A percentile compares a stretch with the other conserved stretches of the same genome.
Evolutionary conservation across 2,888 invertebrate species (phyloP).

Genomic region (Acrocyrtus sp.): DNA sequence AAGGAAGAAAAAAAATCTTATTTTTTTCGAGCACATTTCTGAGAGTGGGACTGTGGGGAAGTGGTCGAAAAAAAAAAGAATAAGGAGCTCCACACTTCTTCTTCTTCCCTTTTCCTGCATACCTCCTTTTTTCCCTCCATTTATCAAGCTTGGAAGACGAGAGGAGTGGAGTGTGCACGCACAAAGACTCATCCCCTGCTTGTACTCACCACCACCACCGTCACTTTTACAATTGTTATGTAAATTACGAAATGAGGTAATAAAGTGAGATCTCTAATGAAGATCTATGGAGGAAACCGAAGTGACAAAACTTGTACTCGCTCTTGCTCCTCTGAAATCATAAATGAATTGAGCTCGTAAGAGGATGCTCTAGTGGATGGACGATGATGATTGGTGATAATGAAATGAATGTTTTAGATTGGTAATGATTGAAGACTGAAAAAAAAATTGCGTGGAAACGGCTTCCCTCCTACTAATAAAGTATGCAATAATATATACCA

Average conservation of each 20-base stretch:
- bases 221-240: slow-evolving; percentile 28
- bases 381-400: slow-evolving; percentile 14
- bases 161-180: neutral
- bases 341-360: neutral
- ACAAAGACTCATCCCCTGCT: neutral
- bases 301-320: slow-evolving; percentile 11
- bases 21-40: too few relatives aligned
- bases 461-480: too few relatives aligned
- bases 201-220: neutral
- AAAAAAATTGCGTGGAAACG: neutral
- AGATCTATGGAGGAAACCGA: neutral
- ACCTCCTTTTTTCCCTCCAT: neutral
- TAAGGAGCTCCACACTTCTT: neutral
- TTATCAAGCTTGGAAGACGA: neutral
- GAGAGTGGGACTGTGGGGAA: too few relatives aligned
- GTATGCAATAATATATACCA: slow-evolving; percentile 3
- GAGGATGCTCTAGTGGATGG: neutral
- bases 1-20: too few relatives aligned
- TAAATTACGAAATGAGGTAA: slow-evolving; percentile 30
- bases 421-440: neutral
- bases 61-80: too few relatives aligned
- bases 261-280: slow-evolving; percentile 7
- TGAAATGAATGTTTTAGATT: slow-evolving; percentile 32
- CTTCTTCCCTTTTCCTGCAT: slow-evolving; percentile 2
- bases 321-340: neutral